Conservation (phyloP, 2,888 invertebrate genomes). For the Morpho helenor region DNA sequence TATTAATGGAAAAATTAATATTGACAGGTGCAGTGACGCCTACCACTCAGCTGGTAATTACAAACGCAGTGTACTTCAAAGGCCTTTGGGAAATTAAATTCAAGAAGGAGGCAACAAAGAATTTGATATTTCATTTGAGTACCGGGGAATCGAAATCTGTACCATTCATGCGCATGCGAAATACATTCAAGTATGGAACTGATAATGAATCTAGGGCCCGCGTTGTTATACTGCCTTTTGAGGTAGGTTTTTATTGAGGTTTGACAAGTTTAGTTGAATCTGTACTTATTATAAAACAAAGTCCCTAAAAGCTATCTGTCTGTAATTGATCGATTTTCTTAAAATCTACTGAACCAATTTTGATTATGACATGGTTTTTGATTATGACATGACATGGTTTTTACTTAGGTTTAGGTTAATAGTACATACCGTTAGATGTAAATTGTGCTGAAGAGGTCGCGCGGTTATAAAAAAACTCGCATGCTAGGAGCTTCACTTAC, state of each 20-base stretch:
- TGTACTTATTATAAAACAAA: no score
- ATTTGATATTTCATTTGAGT: slow-evolving; percentile 73
- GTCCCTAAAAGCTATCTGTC: no score
- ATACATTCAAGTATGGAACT: slow-evolving; percentile 73
- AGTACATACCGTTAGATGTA: no score
- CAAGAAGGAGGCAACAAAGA: slow-evolving; percentile 69
- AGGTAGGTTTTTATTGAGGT: slow-evolving; percentile 56
- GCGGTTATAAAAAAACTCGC: no score
- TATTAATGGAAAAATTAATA: neutral
- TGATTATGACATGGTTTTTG: no score
- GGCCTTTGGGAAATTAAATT: slow-evolving; percentile 85
- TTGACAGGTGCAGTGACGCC: slow-evolving; percentile 67
- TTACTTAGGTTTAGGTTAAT: no score
- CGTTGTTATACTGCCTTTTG: slow-evolving; percentile 82
- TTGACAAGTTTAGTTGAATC: no score
- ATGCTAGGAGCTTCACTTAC: no score
- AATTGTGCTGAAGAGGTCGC: no score
- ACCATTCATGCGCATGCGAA: slow-evolving; percentile 81
- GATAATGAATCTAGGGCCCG: slow-evolving; percentile 76
- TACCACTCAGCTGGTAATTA: slow-evolving; percentile 79
- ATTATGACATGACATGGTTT: no score
- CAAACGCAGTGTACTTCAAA: slow-evolving; percentile 87
- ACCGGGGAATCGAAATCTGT: slow-evolving; percentile 57
- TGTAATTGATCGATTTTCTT: no score
- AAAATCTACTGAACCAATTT: no score